These are phyloP conservation scores for Apotomis turbidana DNA, from an alignment of 2,888 invertebrate species.

Conservation along the genomic window DNA sequence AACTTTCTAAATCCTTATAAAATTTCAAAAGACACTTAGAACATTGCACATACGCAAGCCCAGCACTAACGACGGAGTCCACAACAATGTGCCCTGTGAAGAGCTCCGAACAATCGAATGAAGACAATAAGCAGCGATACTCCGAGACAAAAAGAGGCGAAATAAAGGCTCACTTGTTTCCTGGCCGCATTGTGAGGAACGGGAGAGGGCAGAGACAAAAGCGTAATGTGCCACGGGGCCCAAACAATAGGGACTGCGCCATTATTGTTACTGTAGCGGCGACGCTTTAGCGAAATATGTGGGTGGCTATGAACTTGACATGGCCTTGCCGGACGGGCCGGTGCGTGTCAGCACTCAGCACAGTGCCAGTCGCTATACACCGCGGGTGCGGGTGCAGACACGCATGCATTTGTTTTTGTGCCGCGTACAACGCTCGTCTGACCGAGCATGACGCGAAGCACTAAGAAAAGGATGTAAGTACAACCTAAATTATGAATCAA, in stretches of 20 bases:
- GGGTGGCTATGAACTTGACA: constrained; percentile 79
- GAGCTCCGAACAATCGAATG: constrained; percentile 85
- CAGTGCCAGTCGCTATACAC: constrained; percentile 46
- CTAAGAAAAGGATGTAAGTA: no score
- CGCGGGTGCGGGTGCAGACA: background rate
- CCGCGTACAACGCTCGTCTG: no score
- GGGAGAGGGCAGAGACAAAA: constrained; percentile 84
- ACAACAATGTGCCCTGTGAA: constrained; percentile 84
- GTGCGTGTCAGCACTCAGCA: no score
- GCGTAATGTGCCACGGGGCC: constrained; percentile 84
- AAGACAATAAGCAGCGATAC: constrained; percentile 85
- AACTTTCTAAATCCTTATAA: constrained; percentile 67
- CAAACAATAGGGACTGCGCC: constrained; percentile 81
- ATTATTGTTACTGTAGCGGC: constrained; percentile 83
- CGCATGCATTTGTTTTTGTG: no score
- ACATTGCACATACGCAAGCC: constrained; percentile 80
- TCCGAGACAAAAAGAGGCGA: constrained; percentile 85
- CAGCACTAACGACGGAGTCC: constrained; percentile 81
- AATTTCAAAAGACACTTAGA: constrained; percentile 78
- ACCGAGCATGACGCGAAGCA: no score
- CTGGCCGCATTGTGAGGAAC: constrained; percentile 84
- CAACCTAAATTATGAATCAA: no score
- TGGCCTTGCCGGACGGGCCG: constrained; percentile 62
- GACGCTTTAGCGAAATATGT: constrained; percentile 77
- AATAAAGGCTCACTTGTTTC: constrained; percentile 85